These are phyloP conservation scores for Eueides isabella DNA, from an alignment of 1,140 invertebrate genomes.

Conservation along the genomic window DNA sequence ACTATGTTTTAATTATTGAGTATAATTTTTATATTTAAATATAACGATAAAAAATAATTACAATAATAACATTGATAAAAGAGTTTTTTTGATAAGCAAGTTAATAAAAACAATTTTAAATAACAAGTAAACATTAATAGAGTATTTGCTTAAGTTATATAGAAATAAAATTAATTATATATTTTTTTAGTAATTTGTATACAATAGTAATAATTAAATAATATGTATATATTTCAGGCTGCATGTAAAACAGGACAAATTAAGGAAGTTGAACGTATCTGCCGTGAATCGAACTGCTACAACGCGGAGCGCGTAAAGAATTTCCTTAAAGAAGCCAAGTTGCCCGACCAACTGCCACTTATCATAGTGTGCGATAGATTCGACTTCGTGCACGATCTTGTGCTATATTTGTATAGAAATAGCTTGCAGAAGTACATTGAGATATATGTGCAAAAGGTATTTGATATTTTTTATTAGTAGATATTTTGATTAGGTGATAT, in stretches of 20 bases:
- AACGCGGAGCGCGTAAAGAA: slow-evolving; percentile 99
- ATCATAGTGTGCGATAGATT: slow-evolving; percentile 99
- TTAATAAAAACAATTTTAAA: too few relatives aligned
- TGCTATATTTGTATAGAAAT: slow-evolving; percentile 98
- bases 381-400: slow-evolving; percentile 99
- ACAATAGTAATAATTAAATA: too few relatives aligned
- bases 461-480: background rate
- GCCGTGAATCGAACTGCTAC: slow-evolving; percentile 99
- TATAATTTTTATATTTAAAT: too few relatives aligned
- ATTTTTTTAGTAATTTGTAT: too few relatives aligned
- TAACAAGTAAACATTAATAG: too few relatives aligned
- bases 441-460: slow-evolving; percentile 99
- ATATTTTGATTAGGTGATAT: too few relatives aligned
- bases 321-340: slow-evolving; percentile 99
- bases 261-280: slow-evolving; percentile 99
- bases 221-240: slow-evolving; percentile 81
- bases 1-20: too few relatives aligned
- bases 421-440: slow-evolving; percentile 99
- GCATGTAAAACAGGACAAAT: slow-evolving; percentile 99
- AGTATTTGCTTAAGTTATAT: too few relatives aligned
- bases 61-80: too few relatives aligned
- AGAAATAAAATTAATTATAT: too few relatives aligned
- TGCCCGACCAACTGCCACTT: slow-evolving; percentile 98
- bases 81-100: too few relatives aligned
- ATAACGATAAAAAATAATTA: too few relatives aligned